Evolutionary conservation across 1,140 invertebrate species (phyloP).

Genomic region (Calycopis cecrops): DNA sequence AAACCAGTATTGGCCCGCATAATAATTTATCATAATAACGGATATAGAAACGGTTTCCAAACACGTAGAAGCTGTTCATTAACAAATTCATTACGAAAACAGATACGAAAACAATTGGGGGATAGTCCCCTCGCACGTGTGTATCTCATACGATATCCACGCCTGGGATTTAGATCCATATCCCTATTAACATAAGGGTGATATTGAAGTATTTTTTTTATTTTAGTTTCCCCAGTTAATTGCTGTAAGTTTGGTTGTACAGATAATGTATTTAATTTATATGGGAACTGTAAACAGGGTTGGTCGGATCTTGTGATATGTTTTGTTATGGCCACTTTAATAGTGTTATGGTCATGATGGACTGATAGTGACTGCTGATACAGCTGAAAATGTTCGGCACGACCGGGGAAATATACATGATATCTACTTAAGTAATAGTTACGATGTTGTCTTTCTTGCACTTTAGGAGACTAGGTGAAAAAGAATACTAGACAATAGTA

Average conservation of each 20-base stretch:
- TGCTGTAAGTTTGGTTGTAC: slow-evolving; percentile 2
- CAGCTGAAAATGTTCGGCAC: too few species aligned
- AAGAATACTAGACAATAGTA: too few species aligned
- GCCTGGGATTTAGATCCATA: neutral
- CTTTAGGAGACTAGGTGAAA: too few species aligned
- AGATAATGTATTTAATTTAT: slow-evolving; percentile 11
- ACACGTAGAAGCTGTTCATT: neutral
- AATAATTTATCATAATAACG: slow-evolving; percentile 1
- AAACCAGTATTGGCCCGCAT: slow-evolving; percentile 1
- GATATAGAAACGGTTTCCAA: too few species aligned
- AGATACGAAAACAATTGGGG: slow-evolving; percentile 6
- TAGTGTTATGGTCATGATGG: too few species aligned
- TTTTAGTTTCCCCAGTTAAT: neutral
- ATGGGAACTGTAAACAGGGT: slow-evolving; percentile 18
- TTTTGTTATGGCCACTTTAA: neutral
- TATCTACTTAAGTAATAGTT: too few species aligned
- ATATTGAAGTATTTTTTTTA: neutral
- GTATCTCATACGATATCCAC: slow-evolving; percentile 2
- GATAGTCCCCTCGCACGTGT: slow-evolving; percentile 18
- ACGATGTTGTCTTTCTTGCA: too few species aligned
- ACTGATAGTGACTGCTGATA: too few species aligned
- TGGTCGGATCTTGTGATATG: neutral
- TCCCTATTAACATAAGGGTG: neutral
- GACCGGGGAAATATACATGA: too few species aligned
- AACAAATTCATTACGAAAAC: neutral